phyloP scores from a whole-genome alignment of 2,113 vertebrate species.

The Eurypyga helias region DNA sequence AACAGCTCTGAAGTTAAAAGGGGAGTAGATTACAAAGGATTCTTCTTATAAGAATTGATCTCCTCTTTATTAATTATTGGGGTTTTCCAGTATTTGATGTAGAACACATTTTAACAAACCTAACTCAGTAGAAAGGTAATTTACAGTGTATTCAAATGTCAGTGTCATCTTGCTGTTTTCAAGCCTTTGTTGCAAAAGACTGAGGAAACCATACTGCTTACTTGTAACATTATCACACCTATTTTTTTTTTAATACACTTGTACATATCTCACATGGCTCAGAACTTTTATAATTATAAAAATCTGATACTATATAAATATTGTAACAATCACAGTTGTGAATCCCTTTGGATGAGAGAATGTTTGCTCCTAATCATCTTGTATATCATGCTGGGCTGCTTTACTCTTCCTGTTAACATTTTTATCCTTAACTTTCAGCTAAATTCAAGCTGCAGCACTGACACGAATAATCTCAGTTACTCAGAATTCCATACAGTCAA shows the following conservation, averaged over 20 bases:
- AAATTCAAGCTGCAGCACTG: not conserved
- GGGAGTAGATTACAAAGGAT: not conserved
- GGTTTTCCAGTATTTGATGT: not conserved
- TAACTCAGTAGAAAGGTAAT: not conserved
- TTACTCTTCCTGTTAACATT: not conserved
- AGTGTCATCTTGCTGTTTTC: not conserved
- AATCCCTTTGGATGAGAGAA: not conserved
- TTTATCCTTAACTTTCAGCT: conserved; percentile 9
- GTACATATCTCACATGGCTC: not conserved
- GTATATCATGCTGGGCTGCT: not conserved
- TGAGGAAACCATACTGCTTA: not conserved
- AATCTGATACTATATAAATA: not conserved
- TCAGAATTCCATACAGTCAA: not conserved
- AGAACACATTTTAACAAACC: not conserved
- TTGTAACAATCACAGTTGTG: not conserved
- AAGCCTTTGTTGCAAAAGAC: not conserved
- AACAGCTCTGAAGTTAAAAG: not conserved
- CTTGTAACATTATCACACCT: not conserved
- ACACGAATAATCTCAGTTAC: not conserved
- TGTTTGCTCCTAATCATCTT: not conserved
- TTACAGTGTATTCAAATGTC: not conserved
- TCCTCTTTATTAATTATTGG: not conserved
- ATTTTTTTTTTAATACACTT: not conserved
- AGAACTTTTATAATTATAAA: not conserved
- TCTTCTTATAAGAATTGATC: not conserved